Evolutionary conservation across 1,140 invertebrate genomes (phyloP).

Genomic region (Cardiocondyla obscurior): DNA sequence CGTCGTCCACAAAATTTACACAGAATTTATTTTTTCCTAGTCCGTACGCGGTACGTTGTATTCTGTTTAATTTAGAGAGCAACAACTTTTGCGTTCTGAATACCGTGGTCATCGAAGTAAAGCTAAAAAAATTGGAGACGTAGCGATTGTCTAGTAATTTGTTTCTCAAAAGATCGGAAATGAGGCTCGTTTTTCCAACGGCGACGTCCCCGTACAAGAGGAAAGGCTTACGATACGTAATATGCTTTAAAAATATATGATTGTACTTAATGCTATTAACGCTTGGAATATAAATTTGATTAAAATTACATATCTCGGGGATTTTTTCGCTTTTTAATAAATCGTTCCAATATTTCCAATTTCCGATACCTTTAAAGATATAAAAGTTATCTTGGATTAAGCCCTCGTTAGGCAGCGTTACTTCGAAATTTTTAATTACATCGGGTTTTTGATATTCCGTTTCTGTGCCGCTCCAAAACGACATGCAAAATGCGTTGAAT

Average conservation of each 20-base stretch:
- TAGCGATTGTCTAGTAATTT: constrained; percentile 83
- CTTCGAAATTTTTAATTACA: constrained; percentile 84
- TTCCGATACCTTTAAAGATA: constrained; percentile 80
- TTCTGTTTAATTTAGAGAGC: constrained; percentile 86
- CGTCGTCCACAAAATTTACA: constrained; percentile 89
- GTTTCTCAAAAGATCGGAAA: constrained; percentile 86
- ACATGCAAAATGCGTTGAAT: constrained; percentile 86
- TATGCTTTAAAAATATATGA: constrained; percentile 80
- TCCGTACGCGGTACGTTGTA: constrained; percentile 85
- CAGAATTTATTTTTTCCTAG: constrained; percentile 84
- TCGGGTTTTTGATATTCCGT: constrained; percentile 84
- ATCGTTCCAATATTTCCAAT: constrained; percentile 85
- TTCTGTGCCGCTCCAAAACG: constrained; percentile 78
- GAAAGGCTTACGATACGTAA: constrained; percentile 84
- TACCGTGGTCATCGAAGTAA: constrained; percentile 86
- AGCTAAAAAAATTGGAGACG: constrained; percentile 86
- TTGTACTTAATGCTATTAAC: constrained; percentile 86
- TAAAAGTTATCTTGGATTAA: constrained; percentile 87
- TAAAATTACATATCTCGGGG: constrained; percentile 24
- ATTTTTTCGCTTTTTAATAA: constrained; percentile 81
- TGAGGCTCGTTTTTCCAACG: constrained; percentile 87
- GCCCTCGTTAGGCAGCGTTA: constrained; percentile 84
- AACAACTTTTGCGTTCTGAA: constrained; percentile 86
- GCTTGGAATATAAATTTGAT: constrained; percentile 86
- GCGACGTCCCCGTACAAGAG: constrained; percentile 87